Evolutionary conservation across 2,113 vertebrate genomes (phyloP), one percentile per base, ranked within the genome.

Genomic region (Tetrao urogallus): DNA sequence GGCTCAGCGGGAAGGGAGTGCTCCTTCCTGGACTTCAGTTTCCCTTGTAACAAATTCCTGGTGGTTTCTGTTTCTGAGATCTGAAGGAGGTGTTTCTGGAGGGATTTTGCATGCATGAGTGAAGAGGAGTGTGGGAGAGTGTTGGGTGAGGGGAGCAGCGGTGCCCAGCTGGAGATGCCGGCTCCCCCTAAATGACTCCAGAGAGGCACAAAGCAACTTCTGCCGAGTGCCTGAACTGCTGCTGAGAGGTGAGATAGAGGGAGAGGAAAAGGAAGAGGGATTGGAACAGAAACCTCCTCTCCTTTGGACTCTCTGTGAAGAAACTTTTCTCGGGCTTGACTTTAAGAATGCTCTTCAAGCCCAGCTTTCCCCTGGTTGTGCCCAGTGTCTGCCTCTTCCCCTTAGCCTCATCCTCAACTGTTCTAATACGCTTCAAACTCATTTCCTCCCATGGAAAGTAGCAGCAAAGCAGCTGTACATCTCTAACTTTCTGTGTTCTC

Each of bases 381-480:
- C 85, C 1, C 66, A 13, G 24, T 1, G 0, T 4, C 57, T 56
- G 82, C 75, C 40, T 54, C 34, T 66, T 28, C 65, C 54, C 42
- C 19, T 27, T 12, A 27, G 22, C 52, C 22, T 2, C 2, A 30
- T 15, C 61, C 28, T 64, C 57, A 32, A 17, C 77, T 43, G 1
- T 14, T 7, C 34, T n/a, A 5, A 19, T 2, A 36, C 80, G 50
- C 83, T 10, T 13, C 64, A 12, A 19, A 48, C 25, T 32, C 8
- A 0, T 36, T 45, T 74, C 69, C 40, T 75, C 14, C 34, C 6
- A 0, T 2, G 48, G 16, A 1, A 2, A 58, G 54, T 1, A 38
- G 64, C 79, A 48, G 42, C 63, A 43, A 21, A 30, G 1, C 81
- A 47, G 45, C 63, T 0, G 0, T 5, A 1, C 3, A 0, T 2